These are phyloP conservation scores for Drosophila miranda DNA, from an alignment of 1,140 invertebrate genomes.

Conservation along the genomic window DNA sequence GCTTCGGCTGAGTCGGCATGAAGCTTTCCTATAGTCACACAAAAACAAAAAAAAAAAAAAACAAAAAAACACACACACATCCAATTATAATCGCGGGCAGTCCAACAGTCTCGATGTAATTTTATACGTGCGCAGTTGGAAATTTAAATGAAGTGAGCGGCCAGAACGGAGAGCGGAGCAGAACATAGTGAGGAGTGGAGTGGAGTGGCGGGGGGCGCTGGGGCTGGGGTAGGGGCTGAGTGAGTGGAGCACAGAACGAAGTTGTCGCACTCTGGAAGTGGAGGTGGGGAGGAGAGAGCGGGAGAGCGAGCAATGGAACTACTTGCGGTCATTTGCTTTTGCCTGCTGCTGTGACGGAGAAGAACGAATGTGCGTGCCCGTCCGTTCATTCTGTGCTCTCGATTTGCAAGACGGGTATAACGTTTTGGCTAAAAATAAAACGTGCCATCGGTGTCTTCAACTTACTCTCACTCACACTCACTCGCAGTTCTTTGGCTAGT, in stretches of 20 bases:
- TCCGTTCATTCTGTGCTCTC: slow-evolving; percentile 56
- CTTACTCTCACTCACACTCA: slow-evolving; percentile 20
- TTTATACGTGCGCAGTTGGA: slow-evolving; percentile 75
- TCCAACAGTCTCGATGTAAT: slow-evolving; percentile 48
- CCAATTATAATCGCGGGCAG: neutral
- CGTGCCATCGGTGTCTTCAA: slow-evolving; percentile 31
- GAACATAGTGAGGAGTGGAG: slow-evolving; percentile 14
- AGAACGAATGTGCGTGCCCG: slow-evolving; percentile 6
- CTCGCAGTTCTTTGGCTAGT: slow-evolving; percentile 25
- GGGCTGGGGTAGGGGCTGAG: too few relatives aligned
- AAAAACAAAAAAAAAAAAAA: too few relatives aligned
- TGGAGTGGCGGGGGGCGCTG: slow-evolving; percentile 8
- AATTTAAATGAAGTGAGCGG: slow-evolving; percentile 63
- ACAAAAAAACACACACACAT: slow-evolving; percentile 12
- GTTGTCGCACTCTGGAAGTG: slow-evolving; percentile 6
- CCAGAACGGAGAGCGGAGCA: slow-evolving; percentile 2
- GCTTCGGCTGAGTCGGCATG: too few relatives aligned
- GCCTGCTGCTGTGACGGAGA: slow-evolving; percentile 10
- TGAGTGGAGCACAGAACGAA: slow-evolving; percentile 9
- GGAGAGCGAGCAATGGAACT: slow-evolving; percentile 49
- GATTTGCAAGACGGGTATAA: slow-evolving; percentile 60
- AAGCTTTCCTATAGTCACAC: too few relatives aligned
- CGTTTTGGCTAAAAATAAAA: slow-evolving; percentile 74
- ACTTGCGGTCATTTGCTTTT: slow-evolving; percentile 75
- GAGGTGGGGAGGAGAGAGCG: neutral